Conservation (phyloP, 2,113 vertebrate species). For the Nesogale talazaci region DNA sequence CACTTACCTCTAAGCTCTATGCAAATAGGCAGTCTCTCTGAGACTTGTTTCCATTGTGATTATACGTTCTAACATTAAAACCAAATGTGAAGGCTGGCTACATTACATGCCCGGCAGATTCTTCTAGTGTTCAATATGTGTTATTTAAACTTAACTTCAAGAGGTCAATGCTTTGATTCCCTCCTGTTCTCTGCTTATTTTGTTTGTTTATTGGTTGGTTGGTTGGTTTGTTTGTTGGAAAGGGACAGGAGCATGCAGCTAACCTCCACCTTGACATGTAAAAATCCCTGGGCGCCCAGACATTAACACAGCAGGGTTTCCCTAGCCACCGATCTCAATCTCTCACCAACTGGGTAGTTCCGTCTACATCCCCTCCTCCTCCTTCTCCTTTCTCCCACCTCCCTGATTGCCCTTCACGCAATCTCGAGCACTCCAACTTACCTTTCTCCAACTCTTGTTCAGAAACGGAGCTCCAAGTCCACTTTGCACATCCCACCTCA, state of each 20-base stretch:
- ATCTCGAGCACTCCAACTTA: not conserved
- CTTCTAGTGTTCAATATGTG: not conserved
- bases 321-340: not conserved
- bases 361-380: not conserved
- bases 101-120: not conserved
- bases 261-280: not conserved
- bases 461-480: not conserved
- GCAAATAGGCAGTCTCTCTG: not conserved
- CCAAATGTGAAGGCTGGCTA: not conserved
- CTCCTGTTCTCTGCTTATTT: not conserved
- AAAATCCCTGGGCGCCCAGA: not conserved
- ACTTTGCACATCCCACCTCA: not conserved
- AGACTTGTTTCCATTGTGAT: not conserved
- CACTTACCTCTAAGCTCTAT: not conserved
- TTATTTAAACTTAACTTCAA: conserved; percentile 29
- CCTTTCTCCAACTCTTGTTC: conserved; percentile 11
- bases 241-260: not conserved
- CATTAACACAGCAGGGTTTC: not conserved
- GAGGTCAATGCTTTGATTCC: not conserved
- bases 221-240: not conserved
- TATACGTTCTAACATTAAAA: not conserved
- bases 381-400: not conserved
- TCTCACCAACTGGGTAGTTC: not conserved
- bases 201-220: not conserved
- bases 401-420: not conserved